Evolutionary conservation across 2,797 vertebrate genomes (phyloP).

Genomic region (Clamator glandarius): DNA sequence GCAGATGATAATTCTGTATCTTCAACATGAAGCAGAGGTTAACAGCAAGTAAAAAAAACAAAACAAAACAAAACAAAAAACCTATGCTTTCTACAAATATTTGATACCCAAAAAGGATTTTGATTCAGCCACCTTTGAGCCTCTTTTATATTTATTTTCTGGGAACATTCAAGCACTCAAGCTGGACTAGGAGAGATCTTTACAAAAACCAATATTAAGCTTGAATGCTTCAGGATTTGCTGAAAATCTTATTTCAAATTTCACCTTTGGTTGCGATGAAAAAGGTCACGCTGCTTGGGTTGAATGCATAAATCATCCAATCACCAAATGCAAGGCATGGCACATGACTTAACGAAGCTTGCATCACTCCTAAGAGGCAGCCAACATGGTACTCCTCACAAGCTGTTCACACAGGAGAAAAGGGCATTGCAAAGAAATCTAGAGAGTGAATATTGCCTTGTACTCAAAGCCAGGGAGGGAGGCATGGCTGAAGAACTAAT

Average conservation of each 20-base stretch:
- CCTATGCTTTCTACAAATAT: constrained; percentile 37
- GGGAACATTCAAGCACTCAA: constrained; percentile 16
- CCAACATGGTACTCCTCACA: background rate
- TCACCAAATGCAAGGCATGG: background rate
- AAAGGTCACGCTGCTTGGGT: constrained; percentile 36
- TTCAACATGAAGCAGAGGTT: constrained; percentile 30
- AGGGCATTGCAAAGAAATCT: background rate
- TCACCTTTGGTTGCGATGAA: constrained; percentile 43
- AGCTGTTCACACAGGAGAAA: constrained; percentile 26
- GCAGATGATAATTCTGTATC: background rate
- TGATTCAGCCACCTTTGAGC: constrained; percentile 6
- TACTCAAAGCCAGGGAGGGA: background rate
- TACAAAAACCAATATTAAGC: constrained; percentile 59
- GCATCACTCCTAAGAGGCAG: background rate
- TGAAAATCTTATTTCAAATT: constrained; percentile 60
- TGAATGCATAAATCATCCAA: constrained; percentile 56
- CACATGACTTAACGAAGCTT: background rate
- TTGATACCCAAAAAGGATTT: constrained; percentile 46
- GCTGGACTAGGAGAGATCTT: constrained; percentile 18
- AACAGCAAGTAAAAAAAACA: background rate
- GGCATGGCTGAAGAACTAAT: background rate
- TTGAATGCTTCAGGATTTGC: constrained; percentile 51
- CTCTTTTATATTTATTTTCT: constrained; percentile 49
- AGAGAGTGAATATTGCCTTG: background rate
- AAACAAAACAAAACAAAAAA: background rate